Evolutionary conservation across 2,113 vertebrate genomes (phyloP).

Genomic region (Onychorhynchus coronatus): DNA sequence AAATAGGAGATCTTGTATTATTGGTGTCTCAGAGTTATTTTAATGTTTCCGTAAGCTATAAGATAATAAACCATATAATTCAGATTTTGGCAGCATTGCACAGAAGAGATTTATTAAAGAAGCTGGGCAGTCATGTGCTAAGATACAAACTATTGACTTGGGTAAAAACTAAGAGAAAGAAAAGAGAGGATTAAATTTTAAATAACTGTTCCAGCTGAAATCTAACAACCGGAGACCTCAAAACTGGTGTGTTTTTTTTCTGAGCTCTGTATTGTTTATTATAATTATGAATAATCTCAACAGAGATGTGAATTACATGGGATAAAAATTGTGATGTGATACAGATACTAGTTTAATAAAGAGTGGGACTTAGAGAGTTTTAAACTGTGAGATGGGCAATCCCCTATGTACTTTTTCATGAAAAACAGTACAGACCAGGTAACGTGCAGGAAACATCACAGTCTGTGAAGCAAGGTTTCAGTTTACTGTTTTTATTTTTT

Average conservation of each 20-base stretch:
- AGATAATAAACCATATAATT: background rate
- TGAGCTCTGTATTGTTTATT: background rate
- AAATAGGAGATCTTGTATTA: background rate
- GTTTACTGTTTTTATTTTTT: background rate
- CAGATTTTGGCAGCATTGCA: background rate
- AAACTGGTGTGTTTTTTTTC: background rate
- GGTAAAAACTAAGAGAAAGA: background rate
- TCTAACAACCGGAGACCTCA: background rate
- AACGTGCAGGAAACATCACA: background rate
- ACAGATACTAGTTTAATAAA: background rate
- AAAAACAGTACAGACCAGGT: background rate
- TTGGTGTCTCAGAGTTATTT: background rate
- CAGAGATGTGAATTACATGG: background rate
- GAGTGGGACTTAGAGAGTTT: background rate
- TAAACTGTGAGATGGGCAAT: background rate
- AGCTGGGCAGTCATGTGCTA: background rate
- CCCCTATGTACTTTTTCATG: background rate
- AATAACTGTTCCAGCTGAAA: background rate
- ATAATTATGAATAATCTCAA: background rate
- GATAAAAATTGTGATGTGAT: background rate
- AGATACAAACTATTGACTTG: background rate
- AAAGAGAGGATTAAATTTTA: background rate
- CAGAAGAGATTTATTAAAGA: background rate
- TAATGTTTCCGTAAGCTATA: background rate
- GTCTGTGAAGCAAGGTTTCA: background rate